A percentile compares a stretch with the other conserved stretches of the same genome.
Evolutionary conservation across 1,140 invertebrate species (phyloP).

Genomic region (Phenacoccus solenopsis): DNA sequence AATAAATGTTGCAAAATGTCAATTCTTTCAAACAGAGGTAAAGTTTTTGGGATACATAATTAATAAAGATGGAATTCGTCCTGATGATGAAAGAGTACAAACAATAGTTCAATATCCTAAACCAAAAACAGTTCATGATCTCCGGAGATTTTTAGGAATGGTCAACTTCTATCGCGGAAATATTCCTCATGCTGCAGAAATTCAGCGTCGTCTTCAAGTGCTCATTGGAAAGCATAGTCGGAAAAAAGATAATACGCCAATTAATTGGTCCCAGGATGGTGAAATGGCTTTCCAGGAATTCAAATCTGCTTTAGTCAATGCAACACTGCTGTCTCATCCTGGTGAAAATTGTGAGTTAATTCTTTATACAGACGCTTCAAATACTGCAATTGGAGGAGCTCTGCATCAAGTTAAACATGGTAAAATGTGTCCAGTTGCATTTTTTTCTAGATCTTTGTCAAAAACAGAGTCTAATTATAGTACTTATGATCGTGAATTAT

Average conservation of each 20-base stretch:
- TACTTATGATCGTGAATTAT: constrained; percentile 34
- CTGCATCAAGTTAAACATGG: constrained; percentile 22
- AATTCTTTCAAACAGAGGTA: constrained; percentile 7
- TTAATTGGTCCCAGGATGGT: constrained; percentile 5
- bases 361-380: constrained; percentile 26
- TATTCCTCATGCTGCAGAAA: constrained; percentile 26
- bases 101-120: constrained; percentile 27
- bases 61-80: constrained; percentile 26
- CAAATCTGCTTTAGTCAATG: not conserved
- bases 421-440: constrained; percentile 19
- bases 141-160: constrained; percentile 29
- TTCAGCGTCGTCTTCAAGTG: not conserved
- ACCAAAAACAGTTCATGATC: constrained; percentile 24
- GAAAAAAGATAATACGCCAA: not conserved
- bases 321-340: constrained; percentile 24
- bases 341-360: not conserved
- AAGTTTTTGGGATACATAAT: constrained; percentile 30
- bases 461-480: not conserved
- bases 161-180: constrained; percentile 31
- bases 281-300: not conserved
- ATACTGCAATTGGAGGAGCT: constrained; percentile 25
- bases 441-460: constrained; percentile 19
- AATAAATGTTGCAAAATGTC: not conserved
- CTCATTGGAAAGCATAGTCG: not conserved
- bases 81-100: constrained; percentile 24